These are phyloP conservation scores for Centruroides sculpturatus DNA, from an alignment of 1,140 invertebrate species.

Conservation along the genomic window DNA sequence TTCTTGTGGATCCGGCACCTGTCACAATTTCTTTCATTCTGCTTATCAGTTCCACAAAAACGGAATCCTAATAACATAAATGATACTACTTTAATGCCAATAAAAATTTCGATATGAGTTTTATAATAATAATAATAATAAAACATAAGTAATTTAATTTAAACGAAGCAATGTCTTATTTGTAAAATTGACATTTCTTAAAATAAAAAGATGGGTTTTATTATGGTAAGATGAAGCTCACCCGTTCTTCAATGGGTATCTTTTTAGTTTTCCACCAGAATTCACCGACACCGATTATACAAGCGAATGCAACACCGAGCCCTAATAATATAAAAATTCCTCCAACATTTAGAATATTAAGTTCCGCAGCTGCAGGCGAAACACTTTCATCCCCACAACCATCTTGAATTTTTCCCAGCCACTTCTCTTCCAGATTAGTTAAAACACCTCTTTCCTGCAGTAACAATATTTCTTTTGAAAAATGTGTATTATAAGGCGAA, in stretches of 20 bases:
- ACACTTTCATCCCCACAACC: slow-evolving; percentile 16
- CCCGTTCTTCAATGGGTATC: slow-evolving; percentile 16
- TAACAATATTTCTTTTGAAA: slow-evolving; percentile 31
- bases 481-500: slow-evolving; percentile 30
- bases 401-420: slow-evolving; percentile 18
- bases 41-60: too few species aligned
- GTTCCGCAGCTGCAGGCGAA: slow-evolving; percentile 16
- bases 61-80: too few species aligned
- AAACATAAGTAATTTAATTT: too few species aligned
- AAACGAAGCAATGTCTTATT: too few species aligned
- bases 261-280: slow-evolving; percentile 22
- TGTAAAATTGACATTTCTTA: too few species aligned
- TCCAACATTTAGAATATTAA: slow-evolving; percentile 30
- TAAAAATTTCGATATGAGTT: too few species aligned
- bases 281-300: slow-evolving; percentile 20
- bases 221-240: background rate
- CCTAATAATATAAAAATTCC: slow-evolving; percentile 33
- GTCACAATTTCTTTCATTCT: too few species aligned
- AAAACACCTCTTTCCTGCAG: slow-evolving; percentile 33
- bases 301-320: slow-evolving; percentile 21
- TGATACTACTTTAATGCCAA: too few species aligned
- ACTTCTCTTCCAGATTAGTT: slow-evolving; percentile 27
- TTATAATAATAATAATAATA: too few species aligned
- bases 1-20: too few species aligned
- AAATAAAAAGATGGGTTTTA: too few species aligned